Conservation (phyloP, 2,113 vertebrate genomes). For the Chinchilla lanigera region DNA sequence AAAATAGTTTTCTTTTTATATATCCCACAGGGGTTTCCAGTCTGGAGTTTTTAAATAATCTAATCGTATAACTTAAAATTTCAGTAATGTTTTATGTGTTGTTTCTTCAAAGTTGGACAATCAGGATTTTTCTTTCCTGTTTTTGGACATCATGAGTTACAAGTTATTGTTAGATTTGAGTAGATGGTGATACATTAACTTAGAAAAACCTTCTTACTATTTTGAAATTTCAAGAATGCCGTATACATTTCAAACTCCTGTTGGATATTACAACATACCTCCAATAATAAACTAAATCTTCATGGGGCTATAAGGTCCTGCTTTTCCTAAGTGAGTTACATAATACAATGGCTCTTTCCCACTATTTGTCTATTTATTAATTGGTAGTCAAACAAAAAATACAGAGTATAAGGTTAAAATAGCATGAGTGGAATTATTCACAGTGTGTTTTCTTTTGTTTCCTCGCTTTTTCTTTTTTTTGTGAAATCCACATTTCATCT, state of each 20-base stretch:
- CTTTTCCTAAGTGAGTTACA: not conserved
- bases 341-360: not conserved
- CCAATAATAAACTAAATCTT: not conserved
- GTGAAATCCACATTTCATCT: not conserved
- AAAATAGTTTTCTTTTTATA: not conserved
- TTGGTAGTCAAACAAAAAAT: constrained; percentile 1
- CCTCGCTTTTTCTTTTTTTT: constrained; percentile 18
- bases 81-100: not conserved
- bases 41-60: constrained; percentile 45
- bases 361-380: constrained; percentile 28
- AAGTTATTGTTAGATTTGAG: not conserved
- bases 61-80: not conserved
- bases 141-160: not conserved
- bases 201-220: not conserved
- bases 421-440: constrained; percentile 7
- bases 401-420: not conserved
- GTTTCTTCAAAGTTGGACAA: not conserved
- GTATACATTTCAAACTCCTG: not conserved
- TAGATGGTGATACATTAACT: not conserved
- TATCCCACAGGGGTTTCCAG: not conserved
- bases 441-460: constrained; percentile 40
- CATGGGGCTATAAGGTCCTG: not conserved
- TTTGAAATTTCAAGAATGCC: not conserved
- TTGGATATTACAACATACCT: not conserved
- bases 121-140: not conserved